Conservation (phyloP, 1,140 invertebrate species). For the Bombus pyrosoma region DNA sequence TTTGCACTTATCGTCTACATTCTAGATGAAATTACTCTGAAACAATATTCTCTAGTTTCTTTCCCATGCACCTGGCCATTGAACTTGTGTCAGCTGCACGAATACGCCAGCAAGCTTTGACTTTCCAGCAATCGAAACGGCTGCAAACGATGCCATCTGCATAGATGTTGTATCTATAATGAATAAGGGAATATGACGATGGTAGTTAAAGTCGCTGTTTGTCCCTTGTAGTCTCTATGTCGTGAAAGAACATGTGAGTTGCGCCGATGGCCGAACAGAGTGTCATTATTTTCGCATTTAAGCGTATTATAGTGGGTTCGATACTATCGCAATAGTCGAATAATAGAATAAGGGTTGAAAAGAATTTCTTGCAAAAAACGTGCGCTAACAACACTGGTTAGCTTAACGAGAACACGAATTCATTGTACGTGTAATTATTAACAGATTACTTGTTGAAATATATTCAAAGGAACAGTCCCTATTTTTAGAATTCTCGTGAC, state of each 20-base stretch:
- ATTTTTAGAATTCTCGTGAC: too few species aligned
- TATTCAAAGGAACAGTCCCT: neutral
- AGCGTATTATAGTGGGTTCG: slow-evolving; percentile 69
- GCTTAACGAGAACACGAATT: slow-evolving; percentile 54
- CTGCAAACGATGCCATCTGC: slow-evolving; percentile 13
- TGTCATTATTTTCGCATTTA: slow-evolving; percentile 75
- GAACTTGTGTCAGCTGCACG: neutral
- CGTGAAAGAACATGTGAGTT: slow-evolving; percentile 33
- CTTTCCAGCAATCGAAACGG: neutral
- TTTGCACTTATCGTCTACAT: neutral
- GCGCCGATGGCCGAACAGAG: slow-evolving; percentile 53
- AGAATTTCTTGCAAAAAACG: neutral
- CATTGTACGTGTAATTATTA: slow-evolving; percentile 70
- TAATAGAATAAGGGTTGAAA: slow-evolving; percentile 28
- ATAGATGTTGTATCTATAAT: slow-evolving; percentile 40
- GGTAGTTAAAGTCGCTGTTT: slow-evolving; percentile 17
- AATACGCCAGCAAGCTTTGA: too few species aligned
- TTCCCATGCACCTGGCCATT: neutral
- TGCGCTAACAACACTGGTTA: neutral
- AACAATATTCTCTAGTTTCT: neutral
- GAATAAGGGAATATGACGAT: slow-evolving; percentile 4
- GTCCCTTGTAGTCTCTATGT: slow-evolving; percentile 30
- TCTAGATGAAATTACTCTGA: neutral
- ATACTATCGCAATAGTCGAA: slow-evolving; percentile 61
- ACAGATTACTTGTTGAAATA: slow-evolving; percentile 56